These are phyloP conservation scores for Ciconia boyciana DNA, from an alignment of 2,113 vertebrate genomes.

Conservation along the genomic window DNA sequence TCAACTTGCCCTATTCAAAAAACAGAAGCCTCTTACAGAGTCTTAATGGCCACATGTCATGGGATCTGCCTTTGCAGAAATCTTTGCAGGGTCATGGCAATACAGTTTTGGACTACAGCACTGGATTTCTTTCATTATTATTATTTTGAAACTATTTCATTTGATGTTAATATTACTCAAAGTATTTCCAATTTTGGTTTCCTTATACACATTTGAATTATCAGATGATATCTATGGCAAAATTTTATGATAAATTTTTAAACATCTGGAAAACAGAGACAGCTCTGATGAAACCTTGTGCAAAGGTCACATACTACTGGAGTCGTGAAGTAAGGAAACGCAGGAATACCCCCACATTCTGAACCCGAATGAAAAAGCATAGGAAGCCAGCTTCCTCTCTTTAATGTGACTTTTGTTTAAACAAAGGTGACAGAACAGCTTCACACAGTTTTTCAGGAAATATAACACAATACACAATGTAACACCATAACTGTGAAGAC, in stretches of 20 bases:
- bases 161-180: neutral
- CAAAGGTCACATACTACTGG: neutral
- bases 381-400: neutral
- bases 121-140: neutral
- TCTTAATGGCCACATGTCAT: neutral
- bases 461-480: neutral
- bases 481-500: neutral
- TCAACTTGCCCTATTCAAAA: neutral
- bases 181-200: neutral
- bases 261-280: neutral
- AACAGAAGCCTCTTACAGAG: neutral
- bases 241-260: neutral
- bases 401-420: neutral
- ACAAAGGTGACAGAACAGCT: neutral
- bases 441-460: slow-evolving; percentile 15
- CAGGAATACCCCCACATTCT: neutral
- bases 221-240: neutral
- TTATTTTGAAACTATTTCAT: neutral
- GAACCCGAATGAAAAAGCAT: neutral
- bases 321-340: neutral
- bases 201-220: neutral
- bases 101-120: neutral
- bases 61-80: neutral
- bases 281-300: neutral
- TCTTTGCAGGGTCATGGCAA: neutral